Conservation (phyloP, 2,797 vertebrate species). For the Yasuhikotakia modesta region DNA sequence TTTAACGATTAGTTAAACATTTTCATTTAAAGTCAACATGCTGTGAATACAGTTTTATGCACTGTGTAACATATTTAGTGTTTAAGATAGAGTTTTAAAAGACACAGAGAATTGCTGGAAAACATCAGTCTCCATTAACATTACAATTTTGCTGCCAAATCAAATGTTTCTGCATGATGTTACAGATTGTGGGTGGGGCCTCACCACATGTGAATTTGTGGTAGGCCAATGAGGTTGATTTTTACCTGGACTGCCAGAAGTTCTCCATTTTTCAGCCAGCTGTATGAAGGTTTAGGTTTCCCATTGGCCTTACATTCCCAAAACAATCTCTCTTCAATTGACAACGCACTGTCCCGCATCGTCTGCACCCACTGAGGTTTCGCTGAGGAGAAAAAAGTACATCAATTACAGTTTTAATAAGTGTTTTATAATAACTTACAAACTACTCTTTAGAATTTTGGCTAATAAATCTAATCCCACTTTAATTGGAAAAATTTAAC, state of each 20-base stretch:
- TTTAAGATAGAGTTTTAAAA: no score
- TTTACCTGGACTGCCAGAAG: conserved; percentile 84
- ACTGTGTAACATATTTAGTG: no score
- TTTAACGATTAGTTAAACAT: no score
- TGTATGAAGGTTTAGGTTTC: conserved; percentile 91
- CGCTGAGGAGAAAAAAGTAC: conserved; percentile 71
- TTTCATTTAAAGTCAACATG: no score
- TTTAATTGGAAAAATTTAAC: neutral
- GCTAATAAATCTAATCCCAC: neutral
- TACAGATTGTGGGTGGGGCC: neutral
- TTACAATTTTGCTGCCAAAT: no score
- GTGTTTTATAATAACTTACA: neutral
- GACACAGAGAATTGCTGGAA: no score
- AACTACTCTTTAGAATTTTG: neutral
- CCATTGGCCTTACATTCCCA: conserved; percentile 93
- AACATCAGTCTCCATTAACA: no score
- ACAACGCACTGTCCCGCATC: conserved; percentile 83
- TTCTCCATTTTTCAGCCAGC: conserved; percentile 91
- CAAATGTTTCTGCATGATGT: neutral
- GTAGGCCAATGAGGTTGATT: conserved; percentile 1
- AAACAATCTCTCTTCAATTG: conserved; percentile 85
- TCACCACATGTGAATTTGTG: neutral
- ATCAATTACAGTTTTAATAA: neutral
- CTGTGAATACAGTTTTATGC: no score
- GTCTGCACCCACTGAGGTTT: conserved; percentile 93